Evolutionary conservation across 2,888 invertebrate species (phyloP).

Genomic region (Ceraclea dissimilis): DNA sequence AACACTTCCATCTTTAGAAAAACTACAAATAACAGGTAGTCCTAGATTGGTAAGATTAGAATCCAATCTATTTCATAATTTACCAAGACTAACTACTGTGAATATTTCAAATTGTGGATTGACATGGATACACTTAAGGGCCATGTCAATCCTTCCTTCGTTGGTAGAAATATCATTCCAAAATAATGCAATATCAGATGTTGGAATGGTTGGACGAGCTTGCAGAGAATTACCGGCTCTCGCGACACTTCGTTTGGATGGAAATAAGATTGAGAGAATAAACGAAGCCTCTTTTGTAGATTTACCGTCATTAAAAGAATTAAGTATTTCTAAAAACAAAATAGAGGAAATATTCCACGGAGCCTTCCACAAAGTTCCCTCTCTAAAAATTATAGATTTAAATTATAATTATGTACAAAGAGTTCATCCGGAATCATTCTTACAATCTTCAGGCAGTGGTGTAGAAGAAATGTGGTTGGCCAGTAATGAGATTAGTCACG

Average conservation of each 20-base stretch:
- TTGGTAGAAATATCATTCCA: slow-evolving; percentile 62
- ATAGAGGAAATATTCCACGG: slow-evolving; percentile 71
- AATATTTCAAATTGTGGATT: slow-evolving; percentile 74
- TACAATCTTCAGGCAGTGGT: slow-evolving; percentile 64
- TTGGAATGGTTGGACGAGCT: slow-evolving; percentile 73
- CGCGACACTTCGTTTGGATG: slow-evolving; percentile 60
- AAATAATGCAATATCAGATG: slow-evolving; percentile 68
- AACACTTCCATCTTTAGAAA: slow-evolving; percentile 64
- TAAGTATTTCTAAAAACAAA: slow-evolving; percentile 63
- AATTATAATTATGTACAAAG: slow-evolving; percentile 69
- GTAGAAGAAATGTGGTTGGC: slow-evolving; percentile 72
- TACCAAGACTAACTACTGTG: slow-evolving; percentile 59
- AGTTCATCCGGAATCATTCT: slow-evolving; percentile 75
- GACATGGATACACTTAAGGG: slow-evolving; percentile 69
- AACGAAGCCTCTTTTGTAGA: slow-evolving; percentile 75
- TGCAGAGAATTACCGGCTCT: slow-evolving; percentile 68
- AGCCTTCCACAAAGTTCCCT: slow-evolving; percentile 72
- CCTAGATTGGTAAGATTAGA: slow-evolving; percentile 60
- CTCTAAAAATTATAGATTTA: slow-evolving; percentile 63
- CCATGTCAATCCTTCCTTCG: slow-evolving; percentile 63
- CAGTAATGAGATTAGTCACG: slow-evolving; percentile 68
- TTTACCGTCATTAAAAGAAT: slow-evolving; percentile 58
- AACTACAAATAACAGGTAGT: slow-evolving; percentile 66
- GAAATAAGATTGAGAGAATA: slow-evolving; percentile 63
- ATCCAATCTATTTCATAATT: slow-evolving; percentile 62